Evolutionary conservation across 2,113 vertebrate genomes (phyloP).

Genomic region (Paratilapia polleni): DNA sequence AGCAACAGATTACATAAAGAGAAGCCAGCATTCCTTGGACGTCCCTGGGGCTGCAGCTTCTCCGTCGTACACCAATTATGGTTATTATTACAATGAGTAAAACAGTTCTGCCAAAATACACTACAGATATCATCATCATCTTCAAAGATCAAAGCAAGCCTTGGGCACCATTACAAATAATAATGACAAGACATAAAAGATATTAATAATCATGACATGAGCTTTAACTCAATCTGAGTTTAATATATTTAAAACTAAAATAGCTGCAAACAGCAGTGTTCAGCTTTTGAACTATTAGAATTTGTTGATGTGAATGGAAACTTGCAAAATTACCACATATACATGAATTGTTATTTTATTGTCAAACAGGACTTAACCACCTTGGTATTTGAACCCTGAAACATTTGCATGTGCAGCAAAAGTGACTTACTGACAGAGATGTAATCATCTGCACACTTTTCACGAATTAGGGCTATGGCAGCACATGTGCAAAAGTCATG

Average conservation of each 20-base stretch:
- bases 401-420: not conserved
- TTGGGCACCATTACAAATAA: not conserved
- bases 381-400: not conserved
- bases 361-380: not conserved
- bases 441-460: too few relatives aligned
- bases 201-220: not conserved
- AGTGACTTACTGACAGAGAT: not conserved
- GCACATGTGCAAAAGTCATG: not conserved
- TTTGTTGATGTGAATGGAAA: not conserved
- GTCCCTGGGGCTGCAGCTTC: not conserved
- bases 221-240: not conserved
- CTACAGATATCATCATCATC: not conserved
- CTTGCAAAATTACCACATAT: not conserved
- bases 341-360: not conserved
- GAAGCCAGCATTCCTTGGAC: constrained; percentile 12
- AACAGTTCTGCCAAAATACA: not conserved
- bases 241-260: not conserved
- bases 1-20: not conserved
- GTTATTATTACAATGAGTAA: not conserved
- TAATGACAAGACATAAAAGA: not conserved
- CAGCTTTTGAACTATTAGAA: not conserved
- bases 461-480: not conserved
- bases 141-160: not conserved
- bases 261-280: too few relatives aligned
- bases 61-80: not conserved